Base-by-base conservation (phyloP, 2,888 invertebrate species). In the Amphimallon solstitiale region DNA sequence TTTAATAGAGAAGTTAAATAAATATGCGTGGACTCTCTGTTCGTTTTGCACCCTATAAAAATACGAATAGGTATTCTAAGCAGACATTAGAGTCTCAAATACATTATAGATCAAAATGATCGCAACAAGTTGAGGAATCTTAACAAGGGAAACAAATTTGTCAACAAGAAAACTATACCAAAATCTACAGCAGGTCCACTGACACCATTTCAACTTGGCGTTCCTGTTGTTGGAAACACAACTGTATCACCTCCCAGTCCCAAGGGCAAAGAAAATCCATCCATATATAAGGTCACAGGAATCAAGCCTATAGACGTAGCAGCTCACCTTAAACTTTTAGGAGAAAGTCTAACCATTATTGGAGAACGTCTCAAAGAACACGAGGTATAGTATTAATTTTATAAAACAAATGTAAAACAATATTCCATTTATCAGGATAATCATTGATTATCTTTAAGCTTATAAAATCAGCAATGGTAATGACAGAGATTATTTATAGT, bases 341-440 rank as follows among this genome's bases (percentile, higher is more conserved):
- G 97, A 0, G 97, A 97, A 82, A 97, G 95, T 76, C 86, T 98
- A 14, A 92, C 93, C 49, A 95, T 95, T 77, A 96, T 98, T 73
- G 97, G 98, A 0, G 94, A 94, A 80, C 84, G 97, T 38, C 86
- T 97, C 3, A 95, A 95, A 80, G 96, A 97, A 76, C 96, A 96
- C 76, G 94, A 95, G 86, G 92, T 92, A 80, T 74, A 45, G 9
- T 15, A 10, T 45, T 35, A 46, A 23, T 46, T 29, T 10, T 45
- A 63, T 51, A 9, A n/a, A 29, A 48, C 12, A 23, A 10, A 4
- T 63, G 40, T 29, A 56, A 19, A 1, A 2, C 45, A 19, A 4
- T 7, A n/a, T 49, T 66, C n/a, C n/a, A n/a, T n/a, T n/a, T n/a
- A n/a, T n/a, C n/a, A n/a, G n/a, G n/a, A n/a, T n/a, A n/a, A n/a